Conservation (phyloP, 2,888 invertebrate genomes). For the Periphyllus acericola region DNA sequence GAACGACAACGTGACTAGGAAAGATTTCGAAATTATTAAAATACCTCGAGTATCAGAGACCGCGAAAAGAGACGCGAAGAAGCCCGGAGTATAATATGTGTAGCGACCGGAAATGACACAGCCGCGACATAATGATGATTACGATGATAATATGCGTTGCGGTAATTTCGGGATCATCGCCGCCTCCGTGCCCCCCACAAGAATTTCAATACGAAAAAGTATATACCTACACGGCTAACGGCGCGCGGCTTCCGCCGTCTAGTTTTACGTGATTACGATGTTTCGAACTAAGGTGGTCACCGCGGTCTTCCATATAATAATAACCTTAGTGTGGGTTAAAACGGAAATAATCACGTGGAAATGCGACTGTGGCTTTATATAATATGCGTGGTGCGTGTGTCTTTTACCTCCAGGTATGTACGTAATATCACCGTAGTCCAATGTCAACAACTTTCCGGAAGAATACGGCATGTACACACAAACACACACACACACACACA, state of each 20-base stretch:
- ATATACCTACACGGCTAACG: background rate
- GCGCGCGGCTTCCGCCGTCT: background rate
- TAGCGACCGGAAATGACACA: slow-evolving; percentile 54
- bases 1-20: background rate
- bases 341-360: slow-evolving; percentile 54
- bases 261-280: slow-evolving; percentile 43
- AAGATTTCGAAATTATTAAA: slow-evolving; percentile 1
- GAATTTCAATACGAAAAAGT: slow-evolving; percentile 37
- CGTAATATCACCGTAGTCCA: background rate
- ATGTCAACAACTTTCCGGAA: slow-evolving; percentile 31
- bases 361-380: slow-evolving; percentile 29
- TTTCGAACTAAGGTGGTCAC: slow-evolving; percentile 52
- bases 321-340: background rate
- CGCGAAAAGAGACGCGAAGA: background rate
- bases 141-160: slow-evolving; percentile 32
- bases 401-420: background rate
- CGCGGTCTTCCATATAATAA: slow-evolving; percentile 36
- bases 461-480: background rate
- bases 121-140: slow-evolving; percentile 49
- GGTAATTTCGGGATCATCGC: slow-evolving; percentile 49
- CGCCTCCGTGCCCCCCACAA: background rate
- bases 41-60: background rate
- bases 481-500: background rate
- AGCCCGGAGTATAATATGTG: background rate
- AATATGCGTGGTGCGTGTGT: background rate